Evolutionary conservation across 2,113 vertebrate species (phyloP).

Genomic region (Solea solea): DNA sequence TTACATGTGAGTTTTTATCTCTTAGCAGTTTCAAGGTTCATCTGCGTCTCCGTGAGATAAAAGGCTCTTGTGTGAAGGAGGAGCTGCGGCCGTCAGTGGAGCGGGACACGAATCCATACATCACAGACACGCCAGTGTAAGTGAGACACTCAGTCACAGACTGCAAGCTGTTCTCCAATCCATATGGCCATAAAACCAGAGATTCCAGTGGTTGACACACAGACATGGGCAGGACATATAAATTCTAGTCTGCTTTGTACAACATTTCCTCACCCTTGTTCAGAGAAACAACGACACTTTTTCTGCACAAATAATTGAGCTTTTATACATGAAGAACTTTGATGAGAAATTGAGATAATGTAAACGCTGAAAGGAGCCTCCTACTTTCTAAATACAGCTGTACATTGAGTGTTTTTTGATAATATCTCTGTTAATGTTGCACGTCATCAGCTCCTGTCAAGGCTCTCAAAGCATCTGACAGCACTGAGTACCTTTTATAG

Average conservation of each 20-base stretch:
- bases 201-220: slow-evolving; percentile 40
- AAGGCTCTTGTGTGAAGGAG: slow-evolving; percentile 45
- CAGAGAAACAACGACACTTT: neutral
- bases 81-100: slow-evolving; percentile 47
- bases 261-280: slow-evolving; percentile 24
- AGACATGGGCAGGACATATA: slow-evolving; percentile 55
- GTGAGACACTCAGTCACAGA: slow-evolving; percentile 63
- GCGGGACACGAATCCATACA: slow-evolving; percentile 63
- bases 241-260: slow-evolving; percentile 31
- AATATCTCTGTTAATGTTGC: slow-evolving; percentile 27
- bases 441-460: slow-evolving; percentile 50
- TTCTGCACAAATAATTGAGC: neutral
- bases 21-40: slow-evolving; percentile 27
- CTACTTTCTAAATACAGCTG: neutral
- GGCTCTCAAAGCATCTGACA: slow-evolving; percentile 43
- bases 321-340: too few species aligned
- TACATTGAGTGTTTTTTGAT: neutral
- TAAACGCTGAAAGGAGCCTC: neutral
- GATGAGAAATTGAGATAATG: neutral
- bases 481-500: slow-evolving; percentile 67
- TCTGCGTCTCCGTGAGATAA: slow-evolving; percentile 50
- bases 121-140: slow-evolving; percentile 71
- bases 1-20: neutral
- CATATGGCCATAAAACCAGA: slow-evolving; percentile 63
- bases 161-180: slow-evolving; percentile 49